Percentiles rank a stretch among this genome's conserved stretches.
phyloP scores from a whole-genome alignment of 2,797 vertebrate genomes.

The Sebastes kiyomatsui region DNA sequence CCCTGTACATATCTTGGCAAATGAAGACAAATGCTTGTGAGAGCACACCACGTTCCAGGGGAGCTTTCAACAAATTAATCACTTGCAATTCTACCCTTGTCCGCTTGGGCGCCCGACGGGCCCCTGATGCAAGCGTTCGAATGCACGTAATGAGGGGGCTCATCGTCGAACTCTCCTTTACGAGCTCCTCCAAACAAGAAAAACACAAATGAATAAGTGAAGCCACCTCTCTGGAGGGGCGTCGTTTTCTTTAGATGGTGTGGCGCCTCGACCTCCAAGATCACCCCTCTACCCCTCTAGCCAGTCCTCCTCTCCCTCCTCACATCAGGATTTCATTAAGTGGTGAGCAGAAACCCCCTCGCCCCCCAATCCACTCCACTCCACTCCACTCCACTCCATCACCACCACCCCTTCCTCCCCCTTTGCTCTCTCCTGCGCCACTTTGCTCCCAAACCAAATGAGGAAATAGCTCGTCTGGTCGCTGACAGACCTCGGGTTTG shows the following conservation, averaged over 20 bases:
- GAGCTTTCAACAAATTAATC: constrained; percentile 79
- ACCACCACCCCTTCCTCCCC: neutral
- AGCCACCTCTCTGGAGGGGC: constrained; percentile 67
- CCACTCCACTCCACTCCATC: constrained; percentile 37
- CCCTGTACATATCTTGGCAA: constrained; percentile 72
- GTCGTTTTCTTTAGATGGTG: constrained; percentile 57
- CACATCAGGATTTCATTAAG: constrained; percentile 82
- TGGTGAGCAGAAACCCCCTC: constrained; percentile 33
- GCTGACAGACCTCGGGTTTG: constrained; percentile 86
- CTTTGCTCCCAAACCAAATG: constrained; percentile 82
- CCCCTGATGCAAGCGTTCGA: constrained; percentile 35
- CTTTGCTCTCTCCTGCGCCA: constrained; percentile 65
- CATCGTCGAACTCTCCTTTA: constrained; percentile 36
- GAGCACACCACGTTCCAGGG: constrained; percentile 65
- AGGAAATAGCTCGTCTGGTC: constrained; percentile 90
- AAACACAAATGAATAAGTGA: constrained; percentile 56
- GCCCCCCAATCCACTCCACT: constrained; percentile 42
- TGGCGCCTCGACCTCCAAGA: constrained; percentile 60
- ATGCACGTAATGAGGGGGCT: constrained; percentile 62
- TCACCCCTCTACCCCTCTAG: constrained; percentile 50
- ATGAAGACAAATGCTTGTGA: constrained; percentile 83
- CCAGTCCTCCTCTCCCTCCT: constrained; percentile 56
- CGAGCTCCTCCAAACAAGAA: constrained; percentile 47
- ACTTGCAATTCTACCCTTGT: constrained; percentile 80
- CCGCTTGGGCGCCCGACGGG: constrained; percentile 74